phyloP scores from a whole-genome alignment of 2,113 vertebrate genomes.

The Megaceryle torquata region DNA sequence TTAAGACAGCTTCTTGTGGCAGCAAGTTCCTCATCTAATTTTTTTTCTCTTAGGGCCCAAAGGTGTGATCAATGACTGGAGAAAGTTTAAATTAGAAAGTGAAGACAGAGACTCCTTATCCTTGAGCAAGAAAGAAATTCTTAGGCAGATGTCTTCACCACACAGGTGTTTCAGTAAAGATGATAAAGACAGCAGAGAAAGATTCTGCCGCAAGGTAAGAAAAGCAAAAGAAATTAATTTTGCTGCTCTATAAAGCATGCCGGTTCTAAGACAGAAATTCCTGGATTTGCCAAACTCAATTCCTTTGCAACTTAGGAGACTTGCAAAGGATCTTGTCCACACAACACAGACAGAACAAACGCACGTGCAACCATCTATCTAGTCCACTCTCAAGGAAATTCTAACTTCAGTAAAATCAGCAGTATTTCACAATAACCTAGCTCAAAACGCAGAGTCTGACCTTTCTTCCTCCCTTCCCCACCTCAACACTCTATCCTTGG shows the following conservation, averaged over 20 bases:
- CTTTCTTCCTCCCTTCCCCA: neutral
- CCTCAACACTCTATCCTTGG: neutral
- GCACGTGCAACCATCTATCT: neutral
- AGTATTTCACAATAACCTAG: neutral
- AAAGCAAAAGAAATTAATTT: neutral
- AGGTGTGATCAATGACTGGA: slow-evolving; percentile 97
- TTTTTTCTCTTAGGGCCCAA: slow-evolving; percentile 84
- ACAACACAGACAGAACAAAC: neutral
- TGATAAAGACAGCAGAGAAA: slow-evolving; percentile 74
- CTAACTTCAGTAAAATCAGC: neutral
- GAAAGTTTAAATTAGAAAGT: slow-evolving; percentile 94
- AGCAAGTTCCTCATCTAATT: neutral
- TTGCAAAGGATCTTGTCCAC: neutral
- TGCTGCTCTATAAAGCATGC: neutral
- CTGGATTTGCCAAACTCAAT: neutral
- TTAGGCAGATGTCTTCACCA: slow-evolving; percentile 93
- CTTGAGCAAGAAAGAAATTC: slow-evolving; percentile 86
- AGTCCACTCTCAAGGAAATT: neutral
- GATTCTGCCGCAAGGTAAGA: slow-evolving; percentile 88
- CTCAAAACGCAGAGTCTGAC: neutral
- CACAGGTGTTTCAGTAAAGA: slow-evolving; percentile 74
- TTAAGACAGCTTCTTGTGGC: neutral
- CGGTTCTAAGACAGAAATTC: neutral
- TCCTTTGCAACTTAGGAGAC: neutral
- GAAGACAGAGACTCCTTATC: slow-evolving; percentile 84